A percentile compares a stretch with the other conserved stretches of the same genome.
Evolutionary conservation across 2,797 vertebrate genomes (phyloP).

Genomic region (Hozukius guyotensis): DNA sequence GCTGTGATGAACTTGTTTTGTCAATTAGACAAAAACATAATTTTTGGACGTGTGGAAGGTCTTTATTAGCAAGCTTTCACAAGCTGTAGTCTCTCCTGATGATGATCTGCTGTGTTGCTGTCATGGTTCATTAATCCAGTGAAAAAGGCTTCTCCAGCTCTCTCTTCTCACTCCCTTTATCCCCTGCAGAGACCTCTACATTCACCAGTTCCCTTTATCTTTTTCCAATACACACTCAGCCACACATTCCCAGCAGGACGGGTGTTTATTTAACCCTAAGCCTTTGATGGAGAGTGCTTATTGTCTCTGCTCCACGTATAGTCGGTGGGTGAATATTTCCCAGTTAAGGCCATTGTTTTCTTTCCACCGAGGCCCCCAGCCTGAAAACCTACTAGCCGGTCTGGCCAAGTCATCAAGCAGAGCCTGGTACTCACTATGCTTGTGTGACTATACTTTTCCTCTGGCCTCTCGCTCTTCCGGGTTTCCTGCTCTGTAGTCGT

Average conservation of each 20-base stretch:
- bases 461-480: slow-evolving; percentile 5
- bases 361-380: slow-evolving; percentile 22
- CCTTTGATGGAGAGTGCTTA: slow-evolving; percentile 57
- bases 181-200: slow-evolving; percentile 17
- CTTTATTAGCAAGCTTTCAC: background rate
- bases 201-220: slow-evolving; percentile 23
- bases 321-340: slow-evolving; percentile 50
- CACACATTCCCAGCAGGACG: slow-evolving; percentile 44
- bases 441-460: slow-evolving; percentile 35
- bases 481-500: slow-evolving; percentile 33
- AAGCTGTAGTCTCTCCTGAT: background rate
- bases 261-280: slow-evolving; percentile 66
- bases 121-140: background rate
- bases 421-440: slow-evolving; percentile 9
- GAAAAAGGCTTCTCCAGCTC: background rate
- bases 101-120: background rate
- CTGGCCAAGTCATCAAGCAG: slow-evolving; percentile 62
- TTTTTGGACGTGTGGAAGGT: background rate
- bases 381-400: slow-evolving; percentile 26
- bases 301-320: slow-evolving; percentile 52
- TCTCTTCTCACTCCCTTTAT: slow-evolving; percentile 6
- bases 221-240: slow-evolving; percentile 26
- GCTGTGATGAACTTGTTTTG: background rate
- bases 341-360: slow-evolving; percentile 63
- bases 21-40: background rate